Evolutionary conservation across 2,797 vertebrate species (phyloP), one percentile per base, ranked within the genome.

Genomic region (Choloepus didactylus): DNA sequence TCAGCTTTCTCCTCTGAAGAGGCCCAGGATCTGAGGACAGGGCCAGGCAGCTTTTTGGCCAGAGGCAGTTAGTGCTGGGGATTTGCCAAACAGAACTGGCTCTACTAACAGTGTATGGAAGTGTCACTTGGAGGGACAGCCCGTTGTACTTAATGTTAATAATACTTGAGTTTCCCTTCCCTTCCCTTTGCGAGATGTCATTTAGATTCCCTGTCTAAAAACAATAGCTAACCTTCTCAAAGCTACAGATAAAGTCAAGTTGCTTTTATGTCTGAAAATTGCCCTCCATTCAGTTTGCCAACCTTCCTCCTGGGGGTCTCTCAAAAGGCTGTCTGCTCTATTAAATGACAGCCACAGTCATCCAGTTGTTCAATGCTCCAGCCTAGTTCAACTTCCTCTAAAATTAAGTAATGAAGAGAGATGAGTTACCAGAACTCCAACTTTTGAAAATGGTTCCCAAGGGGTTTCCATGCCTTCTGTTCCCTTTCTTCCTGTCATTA

Each of bases 261-360:
- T 94, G 69, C 51, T 93, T 10, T 93, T 75, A 59, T 66, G 54
- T 64, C 54, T 96, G 60, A 93, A 94, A 94, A 93, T 75, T 56
- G 29, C 60, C 27, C 62, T 85, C 9, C 38, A 80, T 86, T 92
- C 77, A 49, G 35, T 85, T 86, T 46, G 84, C 75, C 93, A 95
- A 35, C 25, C 56, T 96, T 75, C 14, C 44, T 94, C 80, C 77
- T n/a, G 23, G 69, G 77, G 90, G n/a, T 25, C 66, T 83, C 62
- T 89, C 46, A 64, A 64, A 93, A 94, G 79, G 64, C 69, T 51
- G 25, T 79, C 31, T 76, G 59, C 69, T 88, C 31, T 76, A 35
- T 60, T 77, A 88, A 96, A 82, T 83, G 62, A 87, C 16, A 56
- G 75, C n/a, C 64, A 82, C 35, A n/a, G 80, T 66, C 35, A 51